phyloP scores from a whole-genome alignment of 37 sponge, comb jelly and placozoan genomes.

The Geodia barretti region DNA sequence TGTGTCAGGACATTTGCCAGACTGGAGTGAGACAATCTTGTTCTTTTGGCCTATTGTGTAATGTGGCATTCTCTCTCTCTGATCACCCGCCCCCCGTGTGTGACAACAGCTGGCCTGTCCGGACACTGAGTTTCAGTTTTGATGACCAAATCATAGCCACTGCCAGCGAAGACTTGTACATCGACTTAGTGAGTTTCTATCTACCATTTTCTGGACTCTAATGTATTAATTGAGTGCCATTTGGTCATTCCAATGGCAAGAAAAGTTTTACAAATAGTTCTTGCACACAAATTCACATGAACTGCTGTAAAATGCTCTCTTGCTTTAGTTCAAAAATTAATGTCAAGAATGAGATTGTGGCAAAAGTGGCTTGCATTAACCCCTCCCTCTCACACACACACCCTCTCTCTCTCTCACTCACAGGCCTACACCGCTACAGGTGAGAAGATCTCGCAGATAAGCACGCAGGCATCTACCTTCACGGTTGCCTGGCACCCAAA shows the following conservation, averaged over 20 bases:
- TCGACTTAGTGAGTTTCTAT: slow-evolving; percentile 93
- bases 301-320: no score
- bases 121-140: slow-evolving; percentile 93
- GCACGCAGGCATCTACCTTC: slow-evolving; percentile 94
- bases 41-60: no score
- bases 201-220: not conserved
- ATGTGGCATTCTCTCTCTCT: not conserved
- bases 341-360: no score
- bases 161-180: slow-evolving; percentile 92
- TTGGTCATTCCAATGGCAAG: no score
- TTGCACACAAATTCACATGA: no score
- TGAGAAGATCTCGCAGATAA: slow-evolving; percentile 78
- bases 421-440: slow-evolving; percentile 87
- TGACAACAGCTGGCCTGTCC: slow-evolving; percentile 91
- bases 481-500: slow-evolving; percentile 97
- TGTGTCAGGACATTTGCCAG: slow-evolving; percentile 92
- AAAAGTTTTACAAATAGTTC: no score
- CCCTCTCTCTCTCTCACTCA: slow-evolving; percentile 7
- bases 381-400: slow-evolving; percentile 3
- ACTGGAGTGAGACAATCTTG: slow-evolving; percentile 79
- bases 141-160: slow-evolving; percentile 92
- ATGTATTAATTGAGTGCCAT: no score
- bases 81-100: no score
- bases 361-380: no score
- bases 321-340: no score